phyloP scores from a whole-genome alignment of 2,888 invertebrate genomes.

The Caenorhabditis sinica region DNA sequence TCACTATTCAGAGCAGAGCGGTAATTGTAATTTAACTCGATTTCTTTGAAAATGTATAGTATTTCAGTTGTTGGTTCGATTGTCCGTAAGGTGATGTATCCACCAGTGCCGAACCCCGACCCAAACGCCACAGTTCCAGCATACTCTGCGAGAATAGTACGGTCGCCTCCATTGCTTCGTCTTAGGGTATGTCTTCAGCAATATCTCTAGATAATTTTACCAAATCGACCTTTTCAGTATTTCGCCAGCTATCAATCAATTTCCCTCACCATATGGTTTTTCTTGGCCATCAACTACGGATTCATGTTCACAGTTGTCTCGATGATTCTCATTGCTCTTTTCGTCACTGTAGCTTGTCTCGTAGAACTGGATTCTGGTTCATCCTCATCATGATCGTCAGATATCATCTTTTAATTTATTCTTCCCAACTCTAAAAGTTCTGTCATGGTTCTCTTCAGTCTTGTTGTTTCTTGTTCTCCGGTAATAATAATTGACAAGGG shows the following conservation, averaged over 20 bases:
- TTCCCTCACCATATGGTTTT: constrained; percentile 24
- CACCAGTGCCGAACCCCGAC: constrained; percentile 68
- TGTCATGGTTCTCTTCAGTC: not conserved
- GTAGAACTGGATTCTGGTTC: constrained; percentile 19
- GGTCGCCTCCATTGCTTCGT: constrained; percentile 63
- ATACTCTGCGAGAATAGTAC: constrained; percentile 49
- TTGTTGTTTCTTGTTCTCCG: constrained; percentile 7
- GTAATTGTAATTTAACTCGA: constrained; percentile 34
- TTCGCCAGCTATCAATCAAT: constrained; percentile 51
- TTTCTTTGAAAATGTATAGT: not conserved
- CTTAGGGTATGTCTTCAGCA: constrained; percentile 52
- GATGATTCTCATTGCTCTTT: not conserved
- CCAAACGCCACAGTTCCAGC: constrained; percentile 57
- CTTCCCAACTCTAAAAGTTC: not conserved
- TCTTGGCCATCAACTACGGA: constrained; percentile 41
- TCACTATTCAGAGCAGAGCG: constrained; percentile 30
- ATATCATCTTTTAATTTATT: not conserved
- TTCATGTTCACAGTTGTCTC: constrained; percentile 24
- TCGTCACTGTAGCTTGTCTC: not conserved
- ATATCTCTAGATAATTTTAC: not conserved
- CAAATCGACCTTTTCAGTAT: constrained; percentile 11
- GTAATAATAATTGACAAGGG: too few relatives aligned
- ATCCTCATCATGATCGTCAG: not conserved
- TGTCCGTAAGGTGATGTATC: constrained; percentile 68
- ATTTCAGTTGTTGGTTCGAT: constrained; percentile 59